A percentile compares a stretch with the other conserved stretches of the same genome.
Conservation (phyloP, 1,140 invertebrate species). For the Platorchestia sp. region DNA sequence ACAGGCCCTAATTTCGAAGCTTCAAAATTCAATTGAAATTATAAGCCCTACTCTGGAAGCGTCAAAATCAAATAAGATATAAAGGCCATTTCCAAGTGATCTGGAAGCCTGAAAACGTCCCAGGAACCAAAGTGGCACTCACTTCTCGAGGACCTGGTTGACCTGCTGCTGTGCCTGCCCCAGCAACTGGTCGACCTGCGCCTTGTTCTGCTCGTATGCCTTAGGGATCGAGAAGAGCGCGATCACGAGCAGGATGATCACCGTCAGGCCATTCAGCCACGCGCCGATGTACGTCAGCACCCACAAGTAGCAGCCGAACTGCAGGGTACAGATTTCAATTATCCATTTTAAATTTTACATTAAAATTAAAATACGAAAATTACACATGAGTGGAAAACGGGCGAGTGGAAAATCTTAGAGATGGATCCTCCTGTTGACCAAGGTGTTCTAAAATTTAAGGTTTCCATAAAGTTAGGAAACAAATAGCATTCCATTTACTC, state of each 20-base stretch:
- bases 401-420: background rate
- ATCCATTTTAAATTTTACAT: background rate
- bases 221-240: slow-evolving; percentile 96
- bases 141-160: slow-evolving; percentile 90
- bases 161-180: slow-evolving; percentile 85
- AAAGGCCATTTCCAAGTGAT: slow-evolving; percentile 50
- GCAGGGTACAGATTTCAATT: slow-evolving; percentile 74
- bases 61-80: background rate
- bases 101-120: no score
- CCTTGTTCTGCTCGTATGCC: slow-evolving; percentile 97
- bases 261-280: slow-evolving; percentile 98
- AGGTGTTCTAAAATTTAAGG: background rate
- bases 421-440: background rate
- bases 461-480: background rate
- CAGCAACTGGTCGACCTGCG: slow-evolving; percentile 86
- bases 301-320: slow-evolving; percentile 94
- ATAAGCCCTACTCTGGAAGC: background rate
- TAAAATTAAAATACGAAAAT: background rate
- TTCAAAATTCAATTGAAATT: background rate
- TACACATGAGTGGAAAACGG: background rate
- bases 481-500: background rate
- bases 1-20: background rate
- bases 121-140: slow-evolving; percentile 71
- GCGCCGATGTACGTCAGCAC: slow-evolving; percentile 95
- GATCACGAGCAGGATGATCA: slow-evolving; percentile 92